phyloP scores from a whole-genome alignment of 2,888 invertebrate genomes.

The Drosophila fulvimacula region DNA sequence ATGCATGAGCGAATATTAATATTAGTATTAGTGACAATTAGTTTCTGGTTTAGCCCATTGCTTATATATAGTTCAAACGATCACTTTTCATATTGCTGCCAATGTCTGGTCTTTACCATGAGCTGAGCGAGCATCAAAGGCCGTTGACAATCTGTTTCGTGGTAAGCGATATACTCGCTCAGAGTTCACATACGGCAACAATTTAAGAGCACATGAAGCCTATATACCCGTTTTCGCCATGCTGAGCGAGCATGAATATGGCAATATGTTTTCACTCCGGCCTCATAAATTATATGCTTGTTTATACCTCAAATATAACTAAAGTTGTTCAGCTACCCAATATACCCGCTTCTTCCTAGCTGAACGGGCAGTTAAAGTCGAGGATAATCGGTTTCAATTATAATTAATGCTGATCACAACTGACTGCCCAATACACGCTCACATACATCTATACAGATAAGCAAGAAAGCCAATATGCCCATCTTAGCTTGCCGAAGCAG shows the following conservation, averaged over 20 bases:
- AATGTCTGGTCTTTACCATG: too few species aligned
- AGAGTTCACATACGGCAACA: too few species aligned
- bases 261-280: neutral
- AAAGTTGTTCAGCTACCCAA: neutral
- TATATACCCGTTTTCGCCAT: neutral
- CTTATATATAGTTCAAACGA: too few species aligned
- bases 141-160: too few species aligned
- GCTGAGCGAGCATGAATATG: neutral
- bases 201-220: neutral
- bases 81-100: too few species aligned
- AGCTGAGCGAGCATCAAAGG: too few species aligned
- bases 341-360: neutral
- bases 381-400: neutral
- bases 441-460: neutral
- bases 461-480: neutral
- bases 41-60: too few species aligned
- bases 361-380: neutral
- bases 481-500: fast-evolving
- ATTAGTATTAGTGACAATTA: too few species aligned
- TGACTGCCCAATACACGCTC: neutral
- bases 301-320: neutral
- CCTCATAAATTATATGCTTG: neutral
- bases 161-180: too few species aligned
- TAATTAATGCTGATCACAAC: neutral
- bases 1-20: too few species aligned